Base-by-base conservation (phyloP, 2,888 invertebrate genomes). In the Oegoconia quadripuncta region DNA sequence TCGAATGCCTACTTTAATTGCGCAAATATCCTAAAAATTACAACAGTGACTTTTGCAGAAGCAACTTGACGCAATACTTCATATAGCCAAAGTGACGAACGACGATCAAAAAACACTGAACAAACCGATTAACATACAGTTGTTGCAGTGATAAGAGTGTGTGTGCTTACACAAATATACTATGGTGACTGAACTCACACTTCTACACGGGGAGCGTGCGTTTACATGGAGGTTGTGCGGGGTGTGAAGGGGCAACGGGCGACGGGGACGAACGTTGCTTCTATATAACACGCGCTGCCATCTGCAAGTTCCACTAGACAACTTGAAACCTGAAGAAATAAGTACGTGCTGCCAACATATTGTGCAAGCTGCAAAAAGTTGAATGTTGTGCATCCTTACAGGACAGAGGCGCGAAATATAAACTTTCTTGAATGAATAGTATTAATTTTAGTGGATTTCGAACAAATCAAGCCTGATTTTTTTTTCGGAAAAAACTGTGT, bases 241-340 rank as follows among this genome's bases (percentile, higher is more conserved):
- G 34, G 52, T 39, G 58, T 39, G 51, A 44, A 41, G 52, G 59
- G 59, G 58, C 47, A 52, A 59, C 43, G 56, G 65, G 58, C 64
- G 65, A 48, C 59, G 49, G 43, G 12, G 3, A 12, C 27, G 2
- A 14, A 9, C 22, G 22, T 60, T 60, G 58, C 64, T 73, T 78
- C 70, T 80, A 87, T 87, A 87, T 78, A 86, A 83, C 71, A 80
- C 77, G 74, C 79, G 74, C 83, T 76, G 87, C 84, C 87, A 83
- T 87, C 87, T 87, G 78, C 81, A 80, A 78, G 86, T 83, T 84
- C 82, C 78, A 84, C 86, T 86, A 79, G 79, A 78, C 78, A 87
- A 87, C 86, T 82, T 75, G 82, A 74, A 66, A 72, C 74, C 77
- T 74, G 75, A 76, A 71, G 64, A 73, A 77, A 67, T 70, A 74